Evolutionary conservation across 2,888 invertebrate species (phyloP), one percentile per base, ranked within the genome.

Genomic region (Ctenicera cuprea): DNA sequence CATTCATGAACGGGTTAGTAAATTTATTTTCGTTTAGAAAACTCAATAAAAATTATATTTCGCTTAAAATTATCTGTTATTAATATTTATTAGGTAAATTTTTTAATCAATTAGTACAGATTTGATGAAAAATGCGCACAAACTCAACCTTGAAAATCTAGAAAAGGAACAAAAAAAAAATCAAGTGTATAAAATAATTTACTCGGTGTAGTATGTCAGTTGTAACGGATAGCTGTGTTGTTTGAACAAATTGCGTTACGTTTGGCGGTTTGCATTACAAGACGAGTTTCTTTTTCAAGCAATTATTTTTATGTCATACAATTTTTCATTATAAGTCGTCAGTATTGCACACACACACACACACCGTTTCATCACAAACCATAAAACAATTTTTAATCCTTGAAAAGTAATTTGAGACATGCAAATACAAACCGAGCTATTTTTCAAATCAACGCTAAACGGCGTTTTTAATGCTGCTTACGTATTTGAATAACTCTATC

Each of bases 251-350:
- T 64, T 48, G 33, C 48, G 30, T 64, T 64, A 64, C 64, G 33
- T 64, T 62, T 33, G 64, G 48, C 64, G 64, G 64, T 48, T 64
- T 64, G 16, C 45, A 64, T 64, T 48, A 64, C 64, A 64, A 64
- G 59, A 38, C 59, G 59, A 48, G 64, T 33, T 48, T 48, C n/a
- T 62, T 64, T 62, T 62, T 33, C 45, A 33, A n/a, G 16, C n/a
- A 18, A 38, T 8, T 37, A 12, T 59, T 48, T 48, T 48, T 64
- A 33, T 33, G 64, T 33, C 16, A 12, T 16, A 33, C 16, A 64
- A 48, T 48, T 33, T 33, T 48, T 64, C 64, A 33, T 64, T 33
- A 64, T 30, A 63, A 61, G 41, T n/a, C 3, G n/a, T 43, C n/a
- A 33, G 30, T 57, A 33, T 26, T 54, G 54, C 54, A 14, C 54